Conservation (phyloP, 1,140 invertebrate genomes). For the Coptotermes formosanus region DNA sequence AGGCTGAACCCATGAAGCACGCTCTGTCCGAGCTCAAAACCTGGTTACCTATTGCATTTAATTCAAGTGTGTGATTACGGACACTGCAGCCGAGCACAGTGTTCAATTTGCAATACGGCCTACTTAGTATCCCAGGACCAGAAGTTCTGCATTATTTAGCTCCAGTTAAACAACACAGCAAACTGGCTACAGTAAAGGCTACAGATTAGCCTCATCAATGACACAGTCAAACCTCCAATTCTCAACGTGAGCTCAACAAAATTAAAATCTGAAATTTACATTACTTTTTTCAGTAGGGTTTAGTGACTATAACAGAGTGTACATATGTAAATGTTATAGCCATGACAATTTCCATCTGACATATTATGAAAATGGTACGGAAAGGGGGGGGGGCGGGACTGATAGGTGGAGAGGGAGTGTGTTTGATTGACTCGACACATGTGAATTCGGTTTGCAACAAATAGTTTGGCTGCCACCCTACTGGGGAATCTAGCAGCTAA, state of each 20-base stretch:
- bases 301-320: neutral
- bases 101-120: too few relatives aligned
- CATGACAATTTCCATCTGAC: neutral
- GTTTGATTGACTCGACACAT: neutral
- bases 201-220: neutral
- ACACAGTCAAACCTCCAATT: neutral
- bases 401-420: neutral
- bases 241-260: neutral
- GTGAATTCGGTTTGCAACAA: conserved; percentile 9
- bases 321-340: neutral
- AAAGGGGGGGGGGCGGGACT: too few relatives aligned
- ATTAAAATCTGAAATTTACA: neutral
- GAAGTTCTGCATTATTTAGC: too few relatives aligned
- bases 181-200: too few relatives aligned
- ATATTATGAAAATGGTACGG: neutral
- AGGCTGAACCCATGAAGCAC: too few relatives aligned
- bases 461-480: conserved; percentile 3
- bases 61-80: too few relatives aligned
- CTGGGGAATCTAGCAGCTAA: neutral
- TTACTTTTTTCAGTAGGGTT: neutral
- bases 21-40: too few relatives aligned
- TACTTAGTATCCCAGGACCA: too few relatives aligned
- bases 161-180: too few relatives aligned
- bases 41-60: too few relatives aligned
- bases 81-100: too few relatives aligned